Base-by-base conservation (phyloP, 2,888 invertebrate genomes). In the Parochlus steinenii region DNA sequence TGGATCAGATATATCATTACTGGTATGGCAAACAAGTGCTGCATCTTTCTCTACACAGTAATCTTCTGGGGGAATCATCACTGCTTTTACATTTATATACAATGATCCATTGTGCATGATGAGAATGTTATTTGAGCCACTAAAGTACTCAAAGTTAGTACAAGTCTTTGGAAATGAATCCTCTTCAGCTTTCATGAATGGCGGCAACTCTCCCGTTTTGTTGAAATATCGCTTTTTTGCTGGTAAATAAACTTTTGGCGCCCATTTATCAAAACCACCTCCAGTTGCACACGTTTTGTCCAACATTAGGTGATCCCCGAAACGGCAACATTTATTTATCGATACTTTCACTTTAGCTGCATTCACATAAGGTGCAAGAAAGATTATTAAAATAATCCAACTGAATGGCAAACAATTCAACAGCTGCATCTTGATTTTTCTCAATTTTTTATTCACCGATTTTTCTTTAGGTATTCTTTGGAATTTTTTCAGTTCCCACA, bases 41-140 rank as follows among this genome's bases (percentile, higher is more conserved):
- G 67, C 69, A 12, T 62, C 62, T 23, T 65, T 59, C 51, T 82
- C 82, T 26, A 74, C 66, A 54, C 85, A 85, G 54, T 69, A 82
- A 25, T 67, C 63, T 2, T 53, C 52, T 0, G 74, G 67, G n/a
- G n/a, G 58, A 39, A 75, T 53, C 1, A 56, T 45, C 2, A 50
- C 44, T 0, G 49, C 49, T 30, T 61, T 58, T 36, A 67, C 65
- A 1, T 70, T 61, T 40, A 74, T 51, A 46, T 65, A 60, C 37
- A 76, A 59, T 7, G 69, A 68, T 1, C 76, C 83, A 52, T 72
- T 73, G 43, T 69, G 69, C 40, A 77, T 64, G n/a, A 74, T 54
- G 26, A 73, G 50, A 46, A 65, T 61, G 45, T 39, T 50, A n/a
- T n/a, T n/a, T 30, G 43, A 40, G 2, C 40, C 42, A 11, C 50